Evolutionary conservation across 2,797 vertebrate genomes (phyloP), one percentile per base, ranked within the genome.

Genomic region (Schizopygopsis malacanthus): DNA sequence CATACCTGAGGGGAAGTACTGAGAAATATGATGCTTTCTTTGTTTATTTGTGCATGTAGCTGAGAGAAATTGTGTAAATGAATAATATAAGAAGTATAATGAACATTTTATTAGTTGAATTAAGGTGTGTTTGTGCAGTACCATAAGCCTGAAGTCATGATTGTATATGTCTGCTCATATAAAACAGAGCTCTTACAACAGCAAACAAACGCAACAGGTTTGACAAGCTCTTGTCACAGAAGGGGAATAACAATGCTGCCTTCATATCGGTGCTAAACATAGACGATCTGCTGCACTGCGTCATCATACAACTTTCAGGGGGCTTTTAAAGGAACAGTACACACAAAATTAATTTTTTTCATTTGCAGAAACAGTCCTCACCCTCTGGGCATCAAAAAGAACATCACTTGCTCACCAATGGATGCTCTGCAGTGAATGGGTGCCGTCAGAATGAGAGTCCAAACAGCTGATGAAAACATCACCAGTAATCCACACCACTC

Each of bases 151-250:
- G 56, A 63, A 77, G 50, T 39, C 20, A 56, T n/a, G 33, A n/a
- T 28, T 77, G 39, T 39, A 77, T 69, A 69, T 56, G 6, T n/a
- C 33, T 77, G 28, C 28, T 52, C 28, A 52, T 8, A 56, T 77
- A 56, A 77, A 56, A 77, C 73, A 39, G 45, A 79, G 63, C 22
- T 43, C 16, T 39, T 15, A 15, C 15, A 61, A 81, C 61, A 83
- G 76, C 77, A 87, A 87, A 87, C 82, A 85, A 85, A 54, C 16
- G 2, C 39, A 83, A 89, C 88, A 45, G 85, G 88, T 83, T 82
- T 70, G 43, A 70, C 85, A 45, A 78, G 83, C 56, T 85, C 4
- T 10, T 5, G 39, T 45, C 22, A 54, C 25, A 5, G 52, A 70
- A n/a, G 6, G 56, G n/a, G 15, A 88, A 80, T 59, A 45, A 67